Conservation (phyloP, 2,113 vertebrate species). For the Brachypteracias leptosomus region DNA sequence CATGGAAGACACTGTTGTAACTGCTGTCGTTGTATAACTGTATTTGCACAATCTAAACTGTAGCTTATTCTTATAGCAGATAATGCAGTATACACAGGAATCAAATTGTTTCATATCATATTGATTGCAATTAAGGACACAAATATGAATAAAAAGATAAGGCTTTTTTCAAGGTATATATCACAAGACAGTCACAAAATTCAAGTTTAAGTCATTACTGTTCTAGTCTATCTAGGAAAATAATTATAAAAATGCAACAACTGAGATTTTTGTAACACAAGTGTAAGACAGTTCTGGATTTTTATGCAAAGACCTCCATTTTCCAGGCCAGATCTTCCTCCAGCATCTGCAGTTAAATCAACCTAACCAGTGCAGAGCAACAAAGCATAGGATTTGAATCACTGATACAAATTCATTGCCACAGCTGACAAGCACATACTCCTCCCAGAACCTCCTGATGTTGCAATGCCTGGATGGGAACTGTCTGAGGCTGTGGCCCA, state of each 20-base stretch:
- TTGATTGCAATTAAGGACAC: slow-evolving; percentile 64
- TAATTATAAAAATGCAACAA: background rate
- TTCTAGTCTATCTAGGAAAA: background rate
- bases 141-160: slow-evolving; percentile 36
- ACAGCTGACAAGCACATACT: background rate
- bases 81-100: background rate
- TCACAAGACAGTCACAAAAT: background rate
- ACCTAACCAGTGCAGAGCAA: background rate
- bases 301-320: background rate
- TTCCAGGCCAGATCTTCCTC: background rate
- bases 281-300: background rate
- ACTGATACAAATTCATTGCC: background rate
- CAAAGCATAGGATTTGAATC: background rate
- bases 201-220: background rate
- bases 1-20: slow-evolving; percentile 32
- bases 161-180: background rate
- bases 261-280: background rate
- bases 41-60: slow-evolving; percentile 38
- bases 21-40: slow-evolving; percentile 1
- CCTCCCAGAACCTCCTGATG: accelerated
- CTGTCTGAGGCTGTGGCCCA: background rate
- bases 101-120: slow-evolving; percentile 41
- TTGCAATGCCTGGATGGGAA: background rate
- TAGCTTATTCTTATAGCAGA: background rate
- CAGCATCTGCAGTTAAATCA: background rate